phyloP scores from a whole-genome alignment of 2,888 invertebrate species.

The Brachylomia viminalis region DNA sequence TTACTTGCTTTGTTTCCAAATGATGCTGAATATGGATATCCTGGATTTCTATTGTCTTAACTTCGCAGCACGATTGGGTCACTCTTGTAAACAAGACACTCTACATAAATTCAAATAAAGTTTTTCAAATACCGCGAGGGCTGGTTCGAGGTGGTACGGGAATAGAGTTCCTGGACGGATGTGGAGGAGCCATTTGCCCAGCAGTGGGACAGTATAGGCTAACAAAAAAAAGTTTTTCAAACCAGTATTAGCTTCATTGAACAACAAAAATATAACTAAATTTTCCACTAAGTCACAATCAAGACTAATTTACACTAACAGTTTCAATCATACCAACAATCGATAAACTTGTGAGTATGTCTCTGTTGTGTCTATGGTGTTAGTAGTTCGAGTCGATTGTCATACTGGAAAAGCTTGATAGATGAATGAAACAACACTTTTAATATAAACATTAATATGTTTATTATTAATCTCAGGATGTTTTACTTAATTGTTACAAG shows the following conservation, averaged over 20 bases:
- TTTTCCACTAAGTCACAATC: not conserved
- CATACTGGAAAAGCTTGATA: not conserved
- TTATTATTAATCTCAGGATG: not conserved
- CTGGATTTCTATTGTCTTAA: not conserved
- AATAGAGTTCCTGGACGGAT: not conserved
- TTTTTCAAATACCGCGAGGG: not conserved
- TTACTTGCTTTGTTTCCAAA: not conserved
- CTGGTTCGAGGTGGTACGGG: not conserved
- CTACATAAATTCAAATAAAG: not conserved
- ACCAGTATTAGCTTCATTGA: not conserved
- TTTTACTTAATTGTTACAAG: not conserved
- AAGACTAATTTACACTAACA: not conserved
- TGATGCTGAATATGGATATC: not conserved
- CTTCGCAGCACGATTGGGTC: not conserved
- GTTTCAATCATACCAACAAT: not conserved
- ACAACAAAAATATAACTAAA: not conserved
- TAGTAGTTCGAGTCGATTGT: not conserved
- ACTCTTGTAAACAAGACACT: not conserved
- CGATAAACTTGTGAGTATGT: not conserved
- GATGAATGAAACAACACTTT: not conserved
- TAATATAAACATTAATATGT: not conserved
- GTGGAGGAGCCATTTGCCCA: not conserved
- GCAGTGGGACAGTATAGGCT: not conserved
- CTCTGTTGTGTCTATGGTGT: not conserved
- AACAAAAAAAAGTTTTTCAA: not conserved